Percentiles rank a stretch among this genome's conserved stretches.
phyloP scores from a whole-genome alignment of 2,888 invertebrate species.

The Augochlorella aurata region DNA sequence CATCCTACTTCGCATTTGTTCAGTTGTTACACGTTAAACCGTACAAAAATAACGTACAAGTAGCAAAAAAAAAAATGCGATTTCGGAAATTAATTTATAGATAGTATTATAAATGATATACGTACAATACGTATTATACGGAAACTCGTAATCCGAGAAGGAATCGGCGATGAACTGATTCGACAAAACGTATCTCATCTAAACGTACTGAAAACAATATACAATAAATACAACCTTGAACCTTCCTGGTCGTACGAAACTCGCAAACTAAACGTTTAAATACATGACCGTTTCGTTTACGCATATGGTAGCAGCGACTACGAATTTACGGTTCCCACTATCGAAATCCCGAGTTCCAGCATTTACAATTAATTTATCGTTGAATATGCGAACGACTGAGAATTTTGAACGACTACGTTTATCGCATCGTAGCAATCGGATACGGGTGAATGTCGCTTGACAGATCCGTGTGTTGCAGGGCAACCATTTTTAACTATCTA shows the following conservation, averaged over 20 bases:
- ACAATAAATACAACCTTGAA: slow-evolving; percentile 72
- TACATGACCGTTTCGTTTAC: slow-evolving; percentile 48
- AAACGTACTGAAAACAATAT: slow-evolving; percentile 40
- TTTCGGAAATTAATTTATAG: background rate
- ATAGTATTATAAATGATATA: slow-evolving; percentile 2
- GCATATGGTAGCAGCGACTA: slow-evolving; percentile 67
- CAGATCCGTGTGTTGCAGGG: slow-evolving; percentile 68
- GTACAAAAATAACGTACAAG: background rate
- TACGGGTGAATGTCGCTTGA: slow-evolving; percentile 68
- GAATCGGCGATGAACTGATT: background rate
- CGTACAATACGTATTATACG: slow-evolving; percentile 6
- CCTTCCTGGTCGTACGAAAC: slow-evolving; percentile 53
- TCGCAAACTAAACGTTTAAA: slow-evolving; percentile 56
- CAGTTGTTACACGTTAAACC: background rate
- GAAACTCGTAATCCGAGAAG: background rate
- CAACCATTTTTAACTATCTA: slow-evolving; percentile 74
- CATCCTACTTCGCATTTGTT: background rate
- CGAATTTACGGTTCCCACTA: slow-evolving; percentile 23
- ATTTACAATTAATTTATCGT: slow-evolving; percentile 71
- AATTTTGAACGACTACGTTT: slow-evolving; percentile 64
- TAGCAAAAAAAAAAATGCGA: no score
- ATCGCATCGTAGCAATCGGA: slow-evolving; percentile 65
- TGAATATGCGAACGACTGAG: slow-evolving; percentile 50
- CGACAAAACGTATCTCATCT: background rate
- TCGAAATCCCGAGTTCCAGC: background rate